Evolutionary conservation across 2,113 vertebrate genomes (phyloP), one percentile per base, ranked within the genome.

Genomic region (Panthera tigris): DNA sequence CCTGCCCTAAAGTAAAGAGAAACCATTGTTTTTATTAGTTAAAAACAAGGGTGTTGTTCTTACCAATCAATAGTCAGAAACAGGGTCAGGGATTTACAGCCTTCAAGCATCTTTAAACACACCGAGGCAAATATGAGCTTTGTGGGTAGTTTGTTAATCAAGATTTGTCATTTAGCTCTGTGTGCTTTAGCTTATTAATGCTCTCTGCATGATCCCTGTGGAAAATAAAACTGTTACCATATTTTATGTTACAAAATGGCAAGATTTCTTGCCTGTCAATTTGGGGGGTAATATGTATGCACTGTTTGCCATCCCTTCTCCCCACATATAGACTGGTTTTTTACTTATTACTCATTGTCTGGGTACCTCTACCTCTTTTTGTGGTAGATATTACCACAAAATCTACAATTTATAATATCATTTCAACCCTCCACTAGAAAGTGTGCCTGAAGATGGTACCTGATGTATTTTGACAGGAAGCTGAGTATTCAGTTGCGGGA

Each of bases 31-130:
- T 97, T 97, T 95, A 97, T 98, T 98, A 98, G 97, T 91, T 87
- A 57, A 97, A 97, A 98, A 96, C 91, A 91, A 86, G 89, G 95
- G 69, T 92, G 66, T 88, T 96, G 91, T 76, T 94, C 91, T 97
- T 69, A 84, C 84, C 29, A 97, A 98, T 98, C 98, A 97, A 97
- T 97, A 96, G 89, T 93, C 82, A 97, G 92, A 89, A 92, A 78
- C 73, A 97, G 76, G 91, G 92, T 91, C 92, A 97, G 95, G 95
- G 97, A 97, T 98, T 98, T 98, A 98, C 29, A 98, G 93, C 97
- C 97, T 96, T 80, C 94, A 95, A 96, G 96, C 96, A 97, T 98
- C 96, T 98, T 95, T 95, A 98, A 97, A 98, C 95, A 98, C 86
- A 83, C 36, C 0, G 95, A 94, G 76, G 91, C 97, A 97, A 98